These are phyloP conservation scores for Procambarus virginalis DNA, from an alignment of 1,140 invertebrate genomes.

Conservation along the genomic window DNA sequence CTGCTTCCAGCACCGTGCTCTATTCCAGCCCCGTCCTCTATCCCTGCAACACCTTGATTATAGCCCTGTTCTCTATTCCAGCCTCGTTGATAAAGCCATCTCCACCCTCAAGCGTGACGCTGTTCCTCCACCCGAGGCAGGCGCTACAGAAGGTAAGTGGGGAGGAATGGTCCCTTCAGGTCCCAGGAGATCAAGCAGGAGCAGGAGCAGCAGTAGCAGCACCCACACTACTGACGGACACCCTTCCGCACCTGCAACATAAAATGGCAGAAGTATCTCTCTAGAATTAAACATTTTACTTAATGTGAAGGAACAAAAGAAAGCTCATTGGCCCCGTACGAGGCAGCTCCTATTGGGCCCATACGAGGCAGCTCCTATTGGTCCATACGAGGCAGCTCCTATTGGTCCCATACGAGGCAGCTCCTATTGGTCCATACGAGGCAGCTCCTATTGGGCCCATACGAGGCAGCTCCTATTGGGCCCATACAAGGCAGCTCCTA, in stretches of 20 bases:
- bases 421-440: too few species aligned
- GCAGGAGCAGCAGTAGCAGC: background rate
- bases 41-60: background rate
- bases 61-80: background rate
- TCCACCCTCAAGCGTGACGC: background rate
- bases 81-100: background rate
- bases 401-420: too few species aligned
- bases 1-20: background rate
- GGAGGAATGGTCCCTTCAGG: background rate
- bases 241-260: background rate
- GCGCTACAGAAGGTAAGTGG: background rate
- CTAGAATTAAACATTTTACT: too few species aligned
- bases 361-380: too few species aligned
- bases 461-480: too few species aligned
- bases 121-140: background rate
- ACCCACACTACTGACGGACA: background rate
- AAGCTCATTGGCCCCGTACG: too few species aligned
- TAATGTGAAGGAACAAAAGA: too few species aligned
- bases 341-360: too few species aligned
- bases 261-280: background rate
- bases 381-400: too few species aligned
- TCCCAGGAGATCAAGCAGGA: background rate
- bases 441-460: too few species aligned
- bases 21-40: background rate
- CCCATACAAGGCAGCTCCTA: too few species aligned